Evolutionary conservation across 2,797 vertebrate species (phyloP), one percentile per base, ranked within the genome.

Genomic region (Manis pentadactyla): DNA sequence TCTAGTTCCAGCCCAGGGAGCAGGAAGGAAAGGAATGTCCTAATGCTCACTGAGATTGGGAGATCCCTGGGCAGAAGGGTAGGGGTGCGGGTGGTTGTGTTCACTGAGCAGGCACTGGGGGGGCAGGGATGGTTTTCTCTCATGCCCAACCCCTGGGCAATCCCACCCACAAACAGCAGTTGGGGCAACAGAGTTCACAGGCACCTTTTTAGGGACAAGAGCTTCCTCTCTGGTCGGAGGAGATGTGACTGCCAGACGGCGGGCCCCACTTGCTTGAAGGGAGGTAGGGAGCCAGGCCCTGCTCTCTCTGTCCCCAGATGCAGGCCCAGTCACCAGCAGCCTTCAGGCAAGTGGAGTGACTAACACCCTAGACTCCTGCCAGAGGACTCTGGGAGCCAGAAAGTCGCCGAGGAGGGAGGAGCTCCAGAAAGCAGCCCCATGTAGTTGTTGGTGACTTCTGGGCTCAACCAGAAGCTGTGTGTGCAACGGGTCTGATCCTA

Each of bases 11-110:
- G 39, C 51, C 51, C 23, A 12, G 4, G 8, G 12, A 42, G 39
- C 11, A 21, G 55, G 42, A 53, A 19, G 53, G 15, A 39, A 34
- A 42, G 27, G 29, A 37, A 29, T 4, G 1, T 8, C 34, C 29
- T 14, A 25, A 39, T 1, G 63, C 37, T n/a, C 34, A 8, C 27
- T 12, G 75, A 29, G 42, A n/a, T 11, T 18, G 15, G 29, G 63
- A 31, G 63, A 59, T 3, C 1, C 2, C n/a, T 0, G 3, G 57
- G 17, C 53, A 4, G 5, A 39, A 10, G 25, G 1, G 53, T n/a
- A 15, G 18, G 27, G 25, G 21, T 61, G 37, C 3, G 23, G 0
- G 83, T n/a, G 12, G 9, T 18, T 46, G 46, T 34, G 53, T 73
- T 18, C 25, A 46, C 42, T 46, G 42, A 7, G 42, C 37, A 39